Conservation (phyloP, 2,797 vertebrate genomes). For the Chaenodraco wilsoni region DNA sequence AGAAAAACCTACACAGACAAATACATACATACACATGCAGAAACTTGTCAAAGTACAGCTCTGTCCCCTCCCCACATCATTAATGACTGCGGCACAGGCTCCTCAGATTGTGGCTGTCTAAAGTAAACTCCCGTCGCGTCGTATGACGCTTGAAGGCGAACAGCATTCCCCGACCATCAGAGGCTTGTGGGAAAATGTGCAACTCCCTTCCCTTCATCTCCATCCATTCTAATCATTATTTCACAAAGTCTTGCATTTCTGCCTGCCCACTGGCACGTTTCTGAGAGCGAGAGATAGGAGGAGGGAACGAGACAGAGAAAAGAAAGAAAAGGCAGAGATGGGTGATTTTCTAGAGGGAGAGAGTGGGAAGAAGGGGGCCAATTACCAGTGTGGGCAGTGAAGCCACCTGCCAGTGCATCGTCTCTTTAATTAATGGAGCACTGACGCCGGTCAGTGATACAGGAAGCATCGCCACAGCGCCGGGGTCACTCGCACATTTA, state of each 20-base stretch:
- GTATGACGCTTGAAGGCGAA: conserved; percentile 77
- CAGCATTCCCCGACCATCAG: conserved; percentile 87
- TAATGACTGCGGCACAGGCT: conserved; percentile 85
- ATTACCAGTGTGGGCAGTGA: conserved; percentile 93
- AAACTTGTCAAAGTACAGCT: conserved; percentile 72
- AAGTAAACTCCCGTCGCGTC: conserved; percentile 82
- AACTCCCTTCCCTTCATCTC: conserved; percentile 80
- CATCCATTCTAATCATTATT: conserved; percentile 95
- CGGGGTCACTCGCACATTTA: conserved; percentile 85
- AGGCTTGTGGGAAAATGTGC: conserved; percentile 83
- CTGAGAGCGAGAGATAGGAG: conserved; percentile 80
- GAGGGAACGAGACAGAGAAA: conserved; percentile 81
- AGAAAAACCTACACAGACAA: neutral
- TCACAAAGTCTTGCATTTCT: conserved; percentile 93
- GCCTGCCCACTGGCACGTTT: conserved; percentile 96
- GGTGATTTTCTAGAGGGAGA: conserved; percentile 77
- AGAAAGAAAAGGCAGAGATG: conserved; percentile 87
- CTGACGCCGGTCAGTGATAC: conserved; percentile 93
- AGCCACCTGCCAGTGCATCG: conserved; percentile 95
- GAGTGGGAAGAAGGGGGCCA: conserved; percentile 92
- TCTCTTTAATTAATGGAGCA: conserved; percentile 97
- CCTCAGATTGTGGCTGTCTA: conserved; percentile 83
- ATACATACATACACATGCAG: conserved; percentile 38
- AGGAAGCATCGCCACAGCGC: conserved; percentile 89
- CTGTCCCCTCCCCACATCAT: conserved; percentile 77